phyloP scores from a whole-genome alignment of 1,140 invertebrate species.

The Drosophila kikkawai region DNA sequence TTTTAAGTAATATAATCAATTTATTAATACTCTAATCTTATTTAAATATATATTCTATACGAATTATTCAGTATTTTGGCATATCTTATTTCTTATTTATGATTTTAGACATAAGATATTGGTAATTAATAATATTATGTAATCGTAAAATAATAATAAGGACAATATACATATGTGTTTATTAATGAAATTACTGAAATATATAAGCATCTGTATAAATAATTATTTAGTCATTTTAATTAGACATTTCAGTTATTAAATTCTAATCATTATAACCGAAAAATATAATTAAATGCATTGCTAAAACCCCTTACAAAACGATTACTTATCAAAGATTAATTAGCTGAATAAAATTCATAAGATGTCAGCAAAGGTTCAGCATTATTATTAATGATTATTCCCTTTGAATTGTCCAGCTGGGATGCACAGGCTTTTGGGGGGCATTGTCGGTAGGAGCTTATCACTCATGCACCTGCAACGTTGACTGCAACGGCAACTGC shows the following conservation, averaged over 20 bases:
- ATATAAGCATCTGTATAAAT: not conserved
- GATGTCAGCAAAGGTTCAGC: conserved; percentile 9
- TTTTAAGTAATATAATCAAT: too few species aligned
- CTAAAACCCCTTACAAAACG: too few species aligned
- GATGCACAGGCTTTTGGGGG: conserved; percentile 18
- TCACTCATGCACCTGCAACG: conserved; percentile 41
- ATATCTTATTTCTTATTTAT: too few species aligned
- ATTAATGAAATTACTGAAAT: too few species aligned
- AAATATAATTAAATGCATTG: not conserved
- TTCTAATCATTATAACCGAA: not conserved
- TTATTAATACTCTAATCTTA: too few species aligned
- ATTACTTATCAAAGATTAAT: conserved; percentile 3
- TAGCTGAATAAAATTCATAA: conserved; percentile 3
- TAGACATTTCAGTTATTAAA: too few species aligned
- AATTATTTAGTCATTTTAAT: not conserved
- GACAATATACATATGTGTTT: too few species aligned
- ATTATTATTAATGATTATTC: conserved; percentile 40
- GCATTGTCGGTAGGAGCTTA: conserved; percentile 36
- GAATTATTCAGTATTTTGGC: too few species aligned
- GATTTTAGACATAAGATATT: too few species aligned
- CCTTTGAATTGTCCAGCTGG: conserved; percentile 17
- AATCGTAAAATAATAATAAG: too few species aligned
- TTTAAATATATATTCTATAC: too few species aligned
- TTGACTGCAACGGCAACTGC: conserved; percentile 23
- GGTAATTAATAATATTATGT: too few species aligned